These are phyloP conservation scores for Ammodytes marinus DNA, from an alignment of 2,113 vertebrate species.

Conservation along the genomic window DNA sequence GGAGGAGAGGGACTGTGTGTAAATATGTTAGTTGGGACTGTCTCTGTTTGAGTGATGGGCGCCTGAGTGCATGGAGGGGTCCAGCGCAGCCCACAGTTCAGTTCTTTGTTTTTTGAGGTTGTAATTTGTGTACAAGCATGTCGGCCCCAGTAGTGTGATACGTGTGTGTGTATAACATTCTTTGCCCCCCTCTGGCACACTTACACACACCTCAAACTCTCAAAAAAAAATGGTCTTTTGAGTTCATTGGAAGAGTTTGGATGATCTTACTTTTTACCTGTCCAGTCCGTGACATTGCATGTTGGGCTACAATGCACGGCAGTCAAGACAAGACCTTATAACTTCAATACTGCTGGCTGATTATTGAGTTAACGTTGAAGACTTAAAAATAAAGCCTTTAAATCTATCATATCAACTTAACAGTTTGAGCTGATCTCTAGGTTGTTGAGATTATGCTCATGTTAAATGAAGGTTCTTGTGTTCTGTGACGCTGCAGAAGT, in stretches of 20 bases:
- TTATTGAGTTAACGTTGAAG: conserved; percentile 19
- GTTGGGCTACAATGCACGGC: conserved; percentile 22
- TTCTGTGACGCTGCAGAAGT: not conserved
- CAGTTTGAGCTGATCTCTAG: conserved; percentile 13
- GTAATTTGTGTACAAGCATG: conserved; percentile 40
- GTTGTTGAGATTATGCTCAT: conserved; percentile 11
- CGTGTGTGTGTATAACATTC: conserved; percentile 28
- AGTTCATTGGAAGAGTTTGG: conserved; percentile 43
- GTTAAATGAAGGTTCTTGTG: not conserved
- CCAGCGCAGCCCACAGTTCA: conserved; percentile 39
- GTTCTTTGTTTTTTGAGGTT: conserved; percentile 27
- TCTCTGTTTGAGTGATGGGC: conserved; percentile 48
- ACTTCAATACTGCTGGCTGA: conserved; percentile 26
- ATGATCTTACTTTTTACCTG: conserved; percentile 31
- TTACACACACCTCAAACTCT: conserved; percentile 35
- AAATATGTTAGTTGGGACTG: conserved; percentile 36
- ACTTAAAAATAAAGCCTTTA: conserved; percentile 13
- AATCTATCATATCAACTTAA: conserved; percentile 17
- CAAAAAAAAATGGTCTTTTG: conserved; percentile 31
- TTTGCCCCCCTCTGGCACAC: conserved; percentile 28
- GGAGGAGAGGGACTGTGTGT: conserved; percentile 27
- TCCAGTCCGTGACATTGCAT: conserved; percentile 11
- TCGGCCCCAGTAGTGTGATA: not conserved
- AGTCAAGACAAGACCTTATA: conserved; percentile 24
- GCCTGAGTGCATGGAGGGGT: conserved; percentile 21